Conservation (phyloP, 2,888 invertebrate species). For the Cephonodes hylas region DNA sequence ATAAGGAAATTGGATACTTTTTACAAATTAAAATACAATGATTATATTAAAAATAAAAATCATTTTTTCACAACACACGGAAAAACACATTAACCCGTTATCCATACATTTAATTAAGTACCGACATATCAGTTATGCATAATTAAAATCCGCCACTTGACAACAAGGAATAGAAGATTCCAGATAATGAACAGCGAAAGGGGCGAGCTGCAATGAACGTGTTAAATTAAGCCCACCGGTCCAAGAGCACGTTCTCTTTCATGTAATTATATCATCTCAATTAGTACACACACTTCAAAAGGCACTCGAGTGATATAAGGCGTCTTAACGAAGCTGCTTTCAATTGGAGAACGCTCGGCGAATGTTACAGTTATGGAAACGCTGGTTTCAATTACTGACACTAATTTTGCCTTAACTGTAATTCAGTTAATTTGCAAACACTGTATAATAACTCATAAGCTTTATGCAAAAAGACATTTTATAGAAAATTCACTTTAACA, state of each 20-base stretch:
- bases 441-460: no score
- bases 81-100: background rate
- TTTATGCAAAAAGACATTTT: no score
- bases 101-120: background rate
- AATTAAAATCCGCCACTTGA: conserved; percentile 12
- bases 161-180: background rate
- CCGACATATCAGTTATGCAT: background rate
- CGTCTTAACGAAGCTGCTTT: conserved; percentile 37
- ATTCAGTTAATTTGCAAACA: background rate
- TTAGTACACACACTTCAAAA: conserved; percentile 22
- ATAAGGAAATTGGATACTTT: no score
- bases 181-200: conserved; percentile 11
- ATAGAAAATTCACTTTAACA: no score
- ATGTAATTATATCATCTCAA: conserved; percentile 35
- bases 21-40: no score
- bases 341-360: conserved; percentile 25
- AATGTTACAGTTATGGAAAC: conserved; percentile 11
- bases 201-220: conserved; percentile 18
- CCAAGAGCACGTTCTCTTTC: conserved; percentile 17
- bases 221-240: conserved; percentile 27
- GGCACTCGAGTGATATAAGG: conserved; percentile 28
- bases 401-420: background rate
- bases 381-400: background rate
- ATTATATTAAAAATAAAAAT: no score
- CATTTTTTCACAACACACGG: no score